phyloP scores from a whole-genome alignment of 2,888 invertebrate species.

The Epistrophella euchroma region DNA sequence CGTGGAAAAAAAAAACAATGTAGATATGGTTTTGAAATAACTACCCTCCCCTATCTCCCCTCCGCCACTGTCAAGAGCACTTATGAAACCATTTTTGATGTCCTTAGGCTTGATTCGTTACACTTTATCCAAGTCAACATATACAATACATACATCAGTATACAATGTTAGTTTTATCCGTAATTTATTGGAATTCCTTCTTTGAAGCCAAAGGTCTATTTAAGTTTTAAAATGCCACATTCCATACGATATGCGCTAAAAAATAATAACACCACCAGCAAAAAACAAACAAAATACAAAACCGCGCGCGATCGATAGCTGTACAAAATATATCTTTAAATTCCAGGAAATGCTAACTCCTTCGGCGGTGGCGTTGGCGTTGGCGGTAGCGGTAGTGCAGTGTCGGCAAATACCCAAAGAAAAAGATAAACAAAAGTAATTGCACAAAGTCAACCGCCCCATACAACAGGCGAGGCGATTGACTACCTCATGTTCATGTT shows the following conservation, averaged over 20 bases:
- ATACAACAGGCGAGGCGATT: slow-evolving; percentile 1
- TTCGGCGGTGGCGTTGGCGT: slow-evolving; percentile 3
- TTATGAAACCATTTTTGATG: neutral
- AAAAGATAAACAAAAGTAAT: slow-evolving; percentile 73
- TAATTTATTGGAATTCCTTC: slow-evolving; percentile 31
- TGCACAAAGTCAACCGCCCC: slow-evolving; percentile 61
- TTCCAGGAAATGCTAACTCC: slow-evolving; percentile 64
- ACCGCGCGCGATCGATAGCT: slow-evolving; percentile 15
- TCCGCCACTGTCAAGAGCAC: neutral
- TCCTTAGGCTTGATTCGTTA: neutral
- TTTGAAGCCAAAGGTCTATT: slow-evolving; percentile 53
- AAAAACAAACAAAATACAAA: neutral
- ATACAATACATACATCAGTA: neutral
- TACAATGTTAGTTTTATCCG: slow-evolving; percentile 14
- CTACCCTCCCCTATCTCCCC: too few species aligned
- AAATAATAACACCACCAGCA: slow-evolving; percentile 16
- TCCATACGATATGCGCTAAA: slow-evolving; percentile 13
- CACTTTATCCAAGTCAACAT: slow-evolving; percentile 2
- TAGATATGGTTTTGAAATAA: too few species aligned
- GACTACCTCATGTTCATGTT: slow-evolving; percentile 46
- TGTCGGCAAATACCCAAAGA: slow-evolving; percentile 59
- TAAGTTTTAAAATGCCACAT: slow-evolving; percentile 53
- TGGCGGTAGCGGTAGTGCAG: neutral
- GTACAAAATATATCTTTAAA: slow-evolving; percentile 26
- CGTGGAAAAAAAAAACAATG: too few species aligned